Evolutionary conservation across 1,140 invertebrate species (phyloP).

Genomic region (Drosophila setifemur): DNA sequence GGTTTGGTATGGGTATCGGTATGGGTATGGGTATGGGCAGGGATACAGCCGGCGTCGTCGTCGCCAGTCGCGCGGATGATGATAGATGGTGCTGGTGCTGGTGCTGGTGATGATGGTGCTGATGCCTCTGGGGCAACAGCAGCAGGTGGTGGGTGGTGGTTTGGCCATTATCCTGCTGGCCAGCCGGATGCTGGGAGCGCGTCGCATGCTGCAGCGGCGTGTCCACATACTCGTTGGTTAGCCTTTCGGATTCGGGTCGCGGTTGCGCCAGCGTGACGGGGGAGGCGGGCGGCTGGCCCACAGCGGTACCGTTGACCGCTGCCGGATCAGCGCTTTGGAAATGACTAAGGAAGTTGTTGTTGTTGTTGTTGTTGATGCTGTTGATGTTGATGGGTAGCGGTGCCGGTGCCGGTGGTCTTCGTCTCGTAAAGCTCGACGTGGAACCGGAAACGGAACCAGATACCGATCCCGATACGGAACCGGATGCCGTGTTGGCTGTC

Average conservation of each 20-base stretch:
- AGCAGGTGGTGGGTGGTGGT: slow-evolving; percentile 79
- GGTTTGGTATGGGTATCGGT: not conserved
- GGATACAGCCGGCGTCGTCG: slow-evolving; percentile 45
- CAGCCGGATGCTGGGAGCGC: slow-evolving; percentile 68
- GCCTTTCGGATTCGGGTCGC: slow-evolving; percentile 89
- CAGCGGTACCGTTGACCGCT: slow-evolving; percentile 16
- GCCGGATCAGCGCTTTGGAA: slow-evolving; percentile 76
- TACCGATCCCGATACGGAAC: slow-evolving; percentile 43
- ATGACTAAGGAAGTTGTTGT: slow-evolving; percentile 80
- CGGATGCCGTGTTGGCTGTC: slow-evolving; percentile 65
- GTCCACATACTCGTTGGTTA: slow-evolving; percentile 93
- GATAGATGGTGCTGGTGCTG: slow-evolving; percentile 43
- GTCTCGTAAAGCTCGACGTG: slow-evolving; percentile 63
- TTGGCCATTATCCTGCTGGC: slow-evolving; percentile 75
- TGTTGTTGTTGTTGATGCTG: slow-evolving; percentile 68
- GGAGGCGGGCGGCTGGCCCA: slow-evolving; percentile 69
- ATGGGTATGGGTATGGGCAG: slow-evolving; percentile 13
- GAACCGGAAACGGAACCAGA: slow-evolving; percentile 32
- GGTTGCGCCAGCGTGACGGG: slow-evolving; percentile 87
- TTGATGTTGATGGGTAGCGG: slow-evolving; percentile 53
- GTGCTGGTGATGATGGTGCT: slow-evolving; percentile 52
- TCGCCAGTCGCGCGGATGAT: slow-evolving; percentile 52
- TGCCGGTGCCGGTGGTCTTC: slow-evolving; percentile 79
- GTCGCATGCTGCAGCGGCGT: slow-evolving; percentile 85
- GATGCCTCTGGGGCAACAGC: slow-evolving; percentile 69